A percentile compares a stretch with the other conserved stretches of the same genome.
Evolutionary conservation across 30 jellyfish, hydroid and myxozoan genomes (phyloP).

Genomic region (Hydra vulgaris): DNA sequence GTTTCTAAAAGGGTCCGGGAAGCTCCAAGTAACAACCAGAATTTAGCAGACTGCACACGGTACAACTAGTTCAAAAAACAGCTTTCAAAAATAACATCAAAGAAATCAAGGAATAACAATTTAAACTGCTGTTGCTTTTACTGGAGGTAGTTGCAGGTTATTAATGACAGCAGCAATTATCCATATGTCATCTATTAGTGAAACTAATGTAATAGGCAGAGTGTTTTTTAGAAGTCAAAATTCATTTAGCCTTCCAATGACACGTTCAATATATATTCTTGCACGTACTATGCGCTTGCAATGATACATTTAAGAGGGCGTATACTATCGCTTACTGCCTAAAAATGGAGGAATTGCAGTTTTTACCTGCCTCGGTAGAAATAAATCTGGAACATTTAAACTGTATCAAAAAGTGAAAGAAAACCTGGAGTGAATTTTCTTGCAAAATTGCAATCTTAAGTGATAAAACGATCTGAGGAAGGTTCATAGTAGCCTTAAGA

Average conservation of each 20-base stretch:
- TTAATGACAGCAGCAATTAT: conserved; percentile 40
- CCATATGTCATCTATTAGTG: too few species aligned
- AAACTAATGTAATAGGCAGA: too few species aligned
- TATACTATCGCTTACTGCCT: conserved; percentile 24
- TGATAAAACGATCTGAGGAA: conserved; percentile 43
- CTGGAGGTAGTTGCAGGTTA: conserved; percentile 31
- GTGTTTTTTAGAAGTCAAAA: conserved; percentile 32
- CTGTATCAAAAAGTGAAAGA: conserved; percentile 24
- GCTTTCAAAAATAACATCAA: too few species aligned
- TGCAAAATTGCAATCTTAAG: conserved; percentile 22
- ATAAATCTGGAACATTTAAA: conserved; percentile 29
- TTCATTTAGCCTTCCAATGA: conserved; percentile 29
- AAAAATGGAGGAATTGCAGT: conserved; percentile 29
- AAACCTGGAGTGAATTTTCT: conserved; percentile 30
- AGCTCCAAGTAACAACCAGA: too few species aligned
- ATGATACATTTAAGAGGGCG: conserved; percentile 27
- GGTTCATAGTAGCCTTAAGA: conserved; percentile 29
- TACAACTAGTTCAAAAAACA: too few species aligned
- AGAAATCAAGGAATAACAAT: too few species aligned
- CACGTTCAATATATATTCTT: conserved; percentile 39
- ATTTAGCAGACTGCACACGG: too few species aligned
- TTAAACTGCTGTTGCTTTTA: too few species aligned
- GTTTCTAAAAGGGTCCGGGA: too few species aligned
- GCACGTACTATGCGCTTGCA: conserved; percentile 37
- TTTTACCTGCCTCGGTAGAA: conserved; percentile 27